Conservation (phyloP, 2,113 vertebrate genomes). For the Hassar affinis region DNA sequence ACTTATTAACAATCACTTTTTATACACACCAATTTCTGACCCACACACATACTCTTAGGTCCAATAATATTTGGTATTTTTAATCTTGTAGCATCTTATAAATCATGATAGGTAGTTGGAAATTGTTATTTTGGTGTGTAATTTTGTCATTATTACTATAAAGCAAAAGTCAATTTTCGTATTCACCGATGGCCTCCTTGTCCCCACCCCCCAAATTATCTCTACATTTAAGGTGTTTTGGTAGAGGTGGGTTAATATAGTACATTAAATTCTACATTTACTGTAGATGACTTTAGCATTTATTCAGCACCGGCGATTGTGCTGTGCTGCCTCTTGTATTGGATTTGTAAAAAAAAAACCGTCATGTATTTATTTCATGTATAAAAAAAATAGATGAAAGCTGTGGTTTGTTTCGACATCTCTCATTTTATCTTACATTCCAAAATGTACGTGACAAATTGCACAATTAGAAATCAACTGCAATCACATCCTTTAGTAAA, state of each 20-base stretch:
- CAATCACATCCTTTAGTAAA: constrained; percentile 94
- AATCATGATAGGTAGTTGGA: background rate
- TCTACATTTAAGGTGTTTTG: constrained; percentile 5
- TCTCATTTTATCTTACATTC: constrained; percentile 56
- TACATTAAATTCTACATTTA: background rate
- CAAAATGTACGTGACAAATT: constrained; percentile 67
- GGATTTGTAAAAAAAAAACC: constrained; percentile 12
- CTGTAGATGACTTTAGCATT: background rate
- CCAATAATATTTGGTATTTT: no score
- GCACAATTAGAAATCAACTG: constrained; percentile 92
- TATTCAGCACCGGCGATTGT: background rate
- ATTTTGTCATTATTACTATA: background rate
- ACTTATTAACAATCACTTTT: background rate
- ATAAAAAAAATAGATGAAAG: background rate
- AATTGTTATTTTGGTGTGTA: no score
- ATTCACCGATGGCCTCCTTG: background rate
- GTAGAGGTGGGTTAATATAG: background rate
- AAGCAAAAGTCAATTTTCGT: background rate
- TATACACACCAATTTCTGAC: background rate
- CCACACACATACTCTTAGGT: background rate
- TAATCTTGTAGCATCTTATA: no score
- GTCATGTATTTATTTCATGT: constrained; percentile 9
- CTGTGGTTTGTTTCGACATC: constrained; percentile 8
- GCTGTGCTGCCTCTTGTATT: background rate
- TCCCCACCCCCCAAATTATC: background rate